Percentiles rank a stretch among this genome's conserved stretches.
These are phyloP conservation scores for Drosophila rufa DNA, from an alignment of 1,140 invertebrate species.

Conservation along the genomic window DNA sequence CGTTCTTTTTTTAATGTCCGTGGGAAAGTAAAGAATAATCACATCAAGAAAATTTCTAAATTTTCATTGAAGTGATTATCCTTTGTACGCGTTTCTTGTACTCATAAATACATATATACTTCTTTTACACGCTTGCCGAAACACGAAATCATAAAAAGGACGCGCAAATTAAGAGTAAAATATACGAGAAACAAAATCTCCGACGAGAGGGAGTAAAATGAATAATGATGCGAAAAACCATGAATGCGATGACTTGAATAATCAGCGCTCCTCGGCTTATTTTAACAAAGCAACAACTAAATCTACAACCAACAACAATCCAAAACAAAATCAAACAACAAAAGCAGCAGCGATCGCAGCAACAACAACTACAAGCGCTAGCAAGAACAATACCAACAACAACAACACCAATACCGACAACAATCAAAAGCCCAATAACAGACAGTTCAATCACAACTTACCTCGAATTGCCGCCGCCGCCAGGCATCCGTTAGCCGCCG, in stretches of 20 bases:
- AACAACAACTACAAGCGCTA: conserved; percentile 25
- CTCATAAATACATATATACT: conserved; percentile 30
- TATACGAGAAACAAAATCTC: conserved; percentile 35
- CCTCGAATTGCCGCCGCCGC: conserved; percentile 58
- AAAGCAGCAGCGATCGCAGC: conserved; percentile 23
- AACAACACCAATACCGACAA: conserved; percentile 37
- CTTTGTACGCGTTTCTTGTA: not conserved
- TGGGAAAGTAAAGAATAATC: conserved; percentile 10
- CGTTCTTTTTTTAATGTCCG: conserved; percentile 8
- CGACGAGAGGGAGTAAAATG: conserved; percentile 76
- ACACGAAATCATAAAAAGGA: conserved; percentile 35
- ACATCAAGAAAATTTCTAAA: conserved; percentile 56
- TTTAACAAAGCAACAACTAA: conserved; percentile 52
- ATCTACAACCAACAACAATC: conserved; percentile 44
- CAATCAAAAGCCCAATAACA: conserved; percentile 48
- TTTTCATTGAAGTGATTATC: conserved; percentile 47
- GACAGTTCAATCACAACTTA: conserved; percentile 61
- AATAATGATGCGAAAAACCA: conserved; percentile 84
- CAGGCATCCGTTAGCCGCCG: conserved; percentile 62
- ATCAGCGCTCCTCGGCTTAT: conserved; percentile 67
- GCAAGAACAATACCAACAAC: conserved; percentile 30
- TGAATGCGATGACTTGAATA: conserved; percentile 80
- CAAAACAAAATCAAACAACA: conserved; percentile 30
- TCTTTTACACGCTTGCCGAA: conserved; percentile 5
- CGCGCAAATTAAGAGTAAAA: conserved; percentile 63